phyloP scores from a whole-genome alignment of 2,888 invertebrate genomes.

The Notocelia uddmanniana region DNA sequence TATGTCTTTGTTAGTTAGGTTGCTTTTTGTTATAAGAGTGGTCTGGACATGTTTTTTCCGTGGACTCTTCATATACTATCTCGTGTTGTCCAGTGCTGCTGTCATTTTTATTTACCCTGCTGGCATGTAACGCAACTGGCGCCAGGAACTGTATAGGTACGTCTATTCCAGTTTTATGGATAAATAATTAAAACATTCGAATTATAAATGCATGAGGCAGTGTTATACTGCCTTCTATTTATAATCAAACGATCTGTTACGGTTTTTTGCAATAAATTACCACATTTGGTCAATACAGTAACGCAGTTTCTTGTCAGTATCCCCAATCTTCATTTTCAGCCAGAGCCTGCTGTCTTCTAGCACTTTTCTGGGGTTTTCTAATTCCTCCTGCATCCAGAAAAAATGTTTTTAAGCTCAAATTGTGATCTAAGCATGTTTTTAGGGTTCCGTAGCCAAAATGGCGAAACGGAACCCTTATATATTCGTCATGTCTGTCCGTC shows the following conservation, averaged over 20 bases:
- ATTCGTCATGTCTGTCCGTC: no score
- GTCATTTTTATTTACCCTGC: no score
- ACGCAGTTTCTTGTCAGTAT: slow-evolving; percentile 70
- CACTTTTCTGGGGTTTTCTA: slow-evolving; percentile 59
- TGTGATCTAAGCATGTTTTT: neutral
- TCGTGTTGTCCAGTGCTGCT: no score
- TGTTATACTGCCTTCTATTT: slow-evolving; percentile 39
- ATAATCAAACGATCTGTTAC: slow-evolving; percentile 56
- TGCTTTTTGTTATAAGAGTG: no score
- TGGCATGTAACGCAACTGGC: no score
- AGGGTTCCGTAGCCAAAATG: no score
- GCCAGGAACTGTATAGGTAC: no score
- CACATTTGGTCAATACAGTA: slow-evolving; percentile 75
- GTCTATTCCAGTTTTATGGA: no score
- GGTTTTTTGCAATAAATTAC: slow-evolving; percentile 52
- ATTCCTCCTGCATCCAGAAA: slow-evolving; percentile 59
- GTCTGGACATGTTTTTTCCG: no score
- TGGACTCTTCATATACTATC: no score
- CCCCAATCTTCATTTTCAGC: slow-evolving; percentile 65
- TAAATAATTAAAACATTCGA: slow-evolving; percentile 36
- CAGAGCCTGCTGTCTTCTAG: slow-evolving; percentile 70
- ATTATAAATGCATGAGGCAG: slow-evolving; percentile 26
- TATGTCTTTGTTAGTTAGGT: no score
- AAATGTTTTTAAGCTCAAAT: neutral
- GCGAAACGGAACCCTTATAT: no score